These are phyloP conservation scores for Pristionchus maxplancki DNA, from an alignment of 2,888 invertebrate species.

Conservation along the genomic window DNA sequence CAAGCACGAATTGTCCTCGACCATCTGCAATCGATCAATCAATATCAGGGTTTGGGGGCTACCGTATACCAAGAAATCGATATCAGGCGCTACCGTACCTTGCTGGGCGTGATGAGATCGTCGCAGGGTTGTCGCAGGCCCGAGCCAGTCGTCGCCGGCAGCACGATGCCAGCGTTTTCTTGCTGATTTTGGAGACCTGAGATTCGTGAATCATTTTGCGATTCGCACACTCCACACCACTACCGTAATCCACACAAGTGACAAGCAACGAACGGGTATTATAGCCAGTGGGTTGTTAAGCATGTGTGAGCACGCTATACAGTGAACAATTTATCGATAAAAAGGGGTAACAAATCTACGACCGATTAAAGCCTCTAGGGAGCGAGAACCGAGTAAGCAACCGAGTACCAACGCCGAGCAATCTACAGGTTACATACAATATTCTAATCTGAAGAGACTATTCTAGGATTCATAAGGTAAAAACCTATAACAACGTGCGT, in stretches of 20 bases:
- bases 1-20: conserved; percentile 49
- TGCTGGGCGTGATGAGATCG: conserved; percentile 50
- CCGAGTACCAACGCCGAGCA: neutral
- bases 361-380: neutral
- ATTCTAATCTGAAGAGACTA: too few species aligned
- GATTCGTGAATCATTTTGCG: neutral
- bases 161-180: conserved; percentile 16
- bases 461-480: too few species aligned
- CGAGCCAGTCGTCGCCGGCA: neutral
- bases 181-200: conserved; percentile 1
- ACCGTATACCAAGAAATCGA: neutral
- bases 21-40: conserved; percentile 25
- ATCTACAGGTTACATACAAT: too few species aligned
- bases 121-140: conserved; percentile 49
- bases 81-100: conserved; percentile 23
- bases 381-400: neutral
- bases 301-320: neutral
- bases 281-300: neutral
- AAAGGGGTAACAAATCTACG: neutral
- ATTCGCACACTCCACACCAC: neutral
- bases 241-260: neutral
- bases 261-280: neutral
- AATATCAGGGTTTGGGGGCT: neutral
- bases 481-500: too few species aligned
- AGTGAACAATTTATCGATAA: conserved; percentile 12